phyloP scores from a whole-genome alignment of 2,113 vertebrate species.

The Saguinus imperator region DNA sequence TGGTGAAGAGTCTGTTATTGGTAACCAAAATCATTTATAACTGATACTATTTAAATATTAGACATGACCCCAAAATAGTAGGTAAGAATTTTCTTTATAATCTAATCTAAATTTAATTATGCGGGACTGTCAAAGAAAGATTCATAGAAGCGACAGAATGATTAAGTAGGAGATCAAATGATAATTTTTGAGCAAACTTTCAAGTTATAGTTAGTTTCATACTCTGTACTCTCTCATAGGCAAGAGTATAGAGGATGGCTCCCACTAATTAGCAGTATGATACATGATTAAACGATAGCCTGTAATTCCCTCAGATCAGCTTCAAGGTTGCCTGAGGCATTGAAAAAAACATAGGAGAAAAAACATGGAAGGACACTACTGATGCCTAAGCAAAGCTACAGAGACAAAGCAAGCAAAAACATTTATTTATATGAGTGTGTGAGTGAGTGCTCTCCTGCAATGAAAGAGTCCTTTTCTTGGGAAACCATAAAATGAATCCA shows the following conservation, averaged over 20 bases:
- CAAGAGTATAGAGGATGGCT: rapidly evolving
- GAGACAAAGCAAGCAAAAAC: background rate
- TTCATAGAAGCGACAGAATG: background rate
- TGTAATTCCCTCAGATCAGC: background rate
- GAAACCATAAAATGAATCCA: background rate
- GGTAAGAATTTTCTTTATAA: background rate
- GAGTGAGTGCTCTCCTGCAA: background rate
- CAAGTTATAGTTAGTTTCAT: background rate
- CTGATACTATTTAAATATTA: background rate
- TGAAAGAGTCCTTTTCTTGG: background rate
- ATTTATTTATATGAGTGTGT: background rate
- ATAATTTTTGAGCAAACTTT: background rate
- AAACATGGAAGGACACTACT: background rate
- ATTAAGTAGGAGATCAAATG: background rate
- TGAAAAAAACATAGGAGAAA: background rate
- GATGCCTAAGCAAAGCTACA: background rate
- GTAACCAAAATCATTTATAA: background rate
- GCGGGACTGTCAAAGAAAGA: background rate
- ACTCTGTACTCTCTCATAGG: background rate
- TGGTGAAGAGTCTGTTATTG: background rate
- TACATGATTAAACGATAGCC: background rate
- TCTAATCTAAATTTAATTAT: background rate
- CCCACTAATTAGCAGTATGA: background rate
- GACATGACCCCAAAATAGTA: background rate
- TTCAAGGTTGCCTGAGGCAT: background rate